phyloP scores from a whole-genome alignment of 2,113 vertebrate genomes.

The Channa maculata region DNA sequence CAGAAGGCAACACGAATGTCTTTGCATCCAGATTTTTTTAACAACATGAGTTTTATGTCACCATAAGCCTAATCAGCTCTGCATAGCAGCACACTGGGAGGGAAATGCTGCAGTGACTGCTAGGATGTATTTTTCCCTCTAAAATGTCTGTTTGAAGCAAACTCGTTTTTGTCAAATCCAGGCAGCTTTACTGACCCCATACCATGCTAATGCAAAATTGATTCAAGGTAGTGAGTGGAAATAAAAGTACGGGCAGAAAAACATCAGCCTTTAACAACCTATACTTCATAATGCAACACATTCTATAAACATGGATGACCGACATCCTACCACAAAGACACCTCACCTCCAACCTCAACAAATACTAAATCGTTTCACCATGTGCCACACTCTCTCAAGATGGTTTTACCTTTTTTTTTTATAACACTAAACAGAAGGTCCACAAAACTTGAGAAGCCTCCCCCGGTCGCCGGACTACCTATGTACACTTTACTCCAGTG shows the following conservation, averaged over 20 bases:
- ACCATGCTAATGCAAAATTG: constrained; percentile 14
- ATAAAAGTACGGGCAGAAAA: background rate
- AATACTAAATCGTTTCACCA: too few relatives aligned
- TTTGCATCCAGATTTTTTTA: constrained; percentile 1
- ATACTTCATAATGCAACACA: too few relatives aligned
- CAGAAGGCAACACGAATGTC: constrained; percentile 7
- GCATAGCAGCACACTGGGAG: constrained; percentile 11
- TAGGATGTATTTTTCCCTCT: constrained; percentile 2
- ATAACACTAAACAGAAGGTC: too few relatives aligned
- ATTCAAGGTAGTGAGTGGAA: background rate
- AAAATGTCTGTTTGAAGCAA: constrained; percentile 11
- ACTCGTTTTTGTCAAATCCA: constrained; percentile 20
- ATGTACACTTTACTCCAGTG: background rate
- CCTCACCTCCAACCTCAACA: too few relatives aligned
- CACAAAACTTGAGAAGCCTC: too few relatives aligned
- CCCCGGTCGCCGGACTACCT: too few relatives aligned
- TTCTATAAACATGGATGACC: too few relatives aligned
- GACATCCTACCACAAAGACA: too few relatives aligned
- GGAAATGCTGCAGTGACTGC: background rate
- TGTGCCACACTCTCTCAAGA: too few relatives aligned
- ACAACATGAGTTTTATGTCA: constrained; percentile 9
- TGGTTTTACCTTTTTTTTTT: too few relatives aligned
- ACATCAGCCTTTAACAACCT: too few relatives aligned
- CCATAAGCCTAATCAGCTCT: constrained; percentile 5
- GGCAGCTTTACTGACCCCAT: constrained; percentile 5